Base-by-base conservation (phyloP, 2,113 vertebrate genomes). In the Gasterosteus aculeatus region DNA sequence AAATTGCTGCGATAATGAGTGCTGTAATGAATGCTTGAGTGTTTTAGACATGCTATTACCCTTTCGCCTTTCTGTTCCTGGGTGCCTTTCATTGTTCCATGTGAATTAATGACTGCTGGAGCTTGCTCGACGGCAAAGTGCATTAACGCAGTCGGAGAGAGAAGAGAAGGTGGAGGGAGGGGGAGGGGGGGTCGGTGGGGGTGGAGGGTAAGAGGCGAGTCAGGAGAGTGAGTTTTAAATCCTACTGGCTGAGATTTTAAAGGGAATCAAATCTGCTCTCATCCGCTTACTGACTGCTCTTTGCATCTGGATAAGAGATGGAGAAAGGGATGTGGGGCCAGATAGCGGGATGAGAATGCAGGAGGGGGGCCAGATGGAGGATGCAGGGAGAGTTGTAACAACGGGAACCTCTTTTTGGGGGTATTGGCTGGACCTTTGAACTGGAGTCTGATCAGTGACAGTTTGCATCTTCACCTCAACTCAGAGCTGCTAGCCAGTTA, bases 221-320 rank as follows among this genome's bases (percentile, higher is more conserved):
- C 74, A 75, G 75, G 69, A 83, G 85, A 93, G 89, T 83, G 90
- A 87, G 83, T 87, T 91, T 90, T 92, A 94, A 94, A 94, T 94
- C 93, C 91, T 72, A 85, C 85, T 77, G 85, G 84, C 87, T 89
- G 89, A 93, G 91, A 90, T 93, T 94, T 94, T 93, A 92, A 67
- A 94, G 81, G 84, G 90, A 90, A 89, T 93, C 91, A 94, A 94
- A 94, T 94, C 93, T 93, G 90, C 91, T 93, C 88, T 94, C 92
- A 95, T 94, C 92, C 92, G 93, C 94, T 94, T 94, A 94, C 85
- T 90, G 92, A 94, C 93, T 94, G 93, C 93, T 95, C 91, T 95
- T 94, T 91, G 91, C 93, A 94, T 94, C 90, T 93, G 94, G 90
- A 92, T 93, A 92, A 92, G 89, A 91, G 92, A 85, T 78, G 84